Conservation (phyloP, 2,888 invertebrate genomes). For the Pandemis heparana region DNA sequence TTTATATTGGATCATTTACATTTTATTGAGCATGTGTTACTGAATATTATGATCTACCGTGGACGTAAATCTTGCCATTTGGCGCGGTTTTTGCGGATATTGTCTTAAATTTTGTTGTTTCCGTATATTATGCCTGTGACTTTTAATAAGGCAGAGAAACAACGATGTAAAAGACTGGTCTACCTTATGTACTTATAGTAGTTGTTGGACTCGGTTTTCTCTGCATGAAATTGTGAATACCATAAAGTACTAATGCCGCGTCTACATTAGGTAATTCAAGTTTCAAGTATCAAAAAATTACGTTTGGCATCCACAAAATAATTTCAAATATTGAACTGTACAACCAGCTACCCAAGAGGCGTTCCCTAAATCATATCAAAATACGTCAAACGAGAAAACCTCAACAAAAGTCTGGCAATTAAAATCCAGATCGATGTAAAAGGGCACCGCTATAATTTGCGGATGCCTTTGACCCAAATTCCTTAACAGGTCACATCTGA, state of each 20-base stretch:
- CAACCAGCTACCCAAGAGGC: not conserved
- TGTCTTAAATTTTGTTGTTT: not conserved
- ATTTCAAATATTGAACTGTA: not conserved
- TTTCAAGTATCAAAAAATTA: too few relatives aligned
- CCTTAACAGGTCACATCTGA: conserved; percentile 27
- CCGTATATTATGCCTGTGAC: not conserved
- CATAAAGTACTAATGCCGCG: too few relatives aligned
- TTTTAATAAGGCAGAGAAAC: too few relatives aligned
- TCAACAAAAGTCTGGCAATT: conserved; percentile 28
- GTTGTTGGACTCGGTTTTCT: too few relatives aligned
- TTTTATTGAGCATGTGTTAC: conserved; percentile 50
- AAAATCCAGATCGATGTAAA: conserved; percentile 34
- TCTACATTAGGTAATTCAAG: too few relatives aligned
- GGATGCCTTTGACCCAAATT: conserved; percentile 35
- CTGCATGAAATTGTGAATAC: too few relatives aligned
- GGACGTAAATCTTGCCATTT: conserved; percentile 7
- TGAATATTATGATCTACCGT: conserved; percentile 21
- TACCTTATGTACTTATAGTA: too few relatives aligned
- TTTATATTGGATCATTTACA: conserved; percentile 53
- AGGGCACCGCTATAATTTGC: conserved; percentile 21
- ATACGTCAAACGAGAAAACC: conserved; percentile 7
- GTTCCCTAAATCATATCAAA: conserved; percentile 23
- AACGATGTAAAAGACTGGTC: too few relatives aligned
- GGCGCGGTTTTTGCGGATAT: not conserved
- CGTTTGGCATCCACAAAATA: not conserved